phyloP scores from a whole-genome alignment of 35 echinoderm and acorn worm species.

The Strongylocentrotus purpuratus region DNA sequence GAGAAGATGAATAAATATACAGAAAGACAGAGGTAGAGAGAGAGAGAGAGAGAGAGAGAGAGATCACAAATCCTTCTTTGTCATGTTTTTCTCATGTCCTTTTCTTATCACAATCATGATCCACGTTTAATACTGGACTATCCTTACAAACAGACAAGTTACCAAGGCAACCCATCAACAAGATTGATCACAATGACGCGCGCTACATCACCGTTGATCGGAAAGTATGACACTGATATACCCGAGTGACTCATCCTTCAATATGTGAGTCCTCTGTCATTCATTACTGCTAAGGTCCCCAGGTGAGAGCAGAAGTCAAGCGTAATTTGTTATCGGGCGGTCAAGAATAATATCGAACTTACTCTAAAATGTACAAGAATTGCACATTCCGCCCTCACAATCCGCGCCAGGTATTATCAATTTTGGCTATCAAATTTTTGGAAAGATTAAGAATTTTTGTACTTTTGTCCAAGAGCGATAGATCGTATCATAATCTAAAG shows the following conservation, averaged over 20 bases:
- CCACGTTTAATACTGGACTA: not conserved
- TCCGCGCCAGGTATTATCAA: too few species aligned
- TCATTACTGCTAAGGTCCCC: not conserved
- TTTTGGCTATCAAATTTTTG: too few species aligned
- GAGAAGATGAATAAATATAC: too few species aligned
- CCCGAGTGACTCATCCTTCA: not conserved
- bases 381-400: not conserved
- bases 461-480: too few species aligned
- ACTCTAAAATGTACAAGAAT: not conserved
- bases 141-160: not conserved
- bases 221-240: constrained; percentile 5
- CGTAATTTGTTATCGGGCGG: not conserved
- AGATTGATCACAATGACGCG: constrained; percentile 8
- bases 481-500: too few species aligned
- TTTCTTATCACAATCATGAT: not conserved
- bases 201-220: not conserved
- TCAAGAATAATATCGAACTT: constrained; percentile 10
- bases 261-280: not conserved
- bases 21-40: not conserved
- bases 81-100: not conserved
- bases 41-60: not conserved
- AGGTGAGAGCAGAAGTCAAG: not conserved
- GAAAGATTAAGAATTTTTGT: too few species aligned
- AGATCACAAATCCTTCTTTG: too few species aligned
- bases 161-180: not conserved